Evolutionary conservation across 2,113 vertebrate species (phyloP).

Genomic region (Rana temporaria): DNA sequence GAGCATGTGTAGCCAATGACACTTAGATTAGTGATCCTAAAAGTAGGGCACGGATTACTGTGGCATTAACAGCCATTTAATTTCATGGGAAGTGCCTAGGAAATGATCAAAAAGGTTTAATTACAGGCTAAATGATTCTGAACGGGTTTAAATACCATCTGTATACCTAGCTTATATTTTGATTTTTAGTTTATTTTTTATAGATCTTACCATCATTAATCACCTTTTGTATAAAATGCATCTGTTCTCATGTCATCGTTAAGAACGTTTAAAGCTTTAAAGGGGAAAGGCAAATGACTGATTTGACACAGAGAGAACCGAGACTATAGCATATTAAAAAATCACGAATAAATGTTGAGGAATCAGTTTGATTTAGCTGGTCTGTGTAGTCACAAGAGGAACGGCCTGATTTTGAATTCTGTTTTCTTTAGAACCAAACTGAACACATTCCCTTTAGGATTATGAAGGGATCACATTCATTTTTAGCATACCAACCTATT

Average conservation of each 20-base stretch:
- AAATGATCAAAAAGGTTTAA: slow-evolving; percentile 26
- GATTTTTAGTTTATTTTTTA: too few species aligned
- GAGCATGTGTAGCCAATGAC: slow-evolving; percentile 66
- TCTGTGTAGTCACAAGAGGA: not conserved
- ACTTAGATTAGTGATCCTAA: not conserved
- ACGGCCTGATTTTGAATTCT: not conserved
- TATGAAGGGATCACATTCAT: slow-evolving; percentile 13
- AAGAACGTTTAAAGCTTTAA: too few species aligned
- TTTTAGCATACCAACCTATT: slow-evolving; percentile 28
- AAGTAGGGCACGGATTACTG: slow-evolving; percentile 7
- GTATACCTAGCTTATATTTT: too few species aligned
- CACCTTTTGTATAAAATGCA: too few species aligned
- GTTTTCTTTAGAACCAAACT: not conserved
- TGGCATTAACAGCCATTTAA: not conserved
- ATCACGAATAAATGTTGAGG: too few species aligned
- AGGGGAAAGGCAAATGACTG: too few species aligned
- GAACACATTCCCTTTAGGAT: slow-evolving; percentile 29
- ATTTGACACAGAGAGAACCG: too few species aligned
- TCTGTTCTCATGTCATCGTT: too few species aligned
- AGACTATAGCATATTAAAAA: too few species aligned
- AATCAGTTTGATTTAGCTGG: not conserved
- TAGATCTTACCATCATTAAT: too few species aligned
- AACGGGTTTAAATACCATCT: not conserved
- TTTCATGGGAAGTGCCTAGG: not conserved
- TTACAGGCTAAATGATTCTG: not conserved